phyloP scores from a whole-genome alignment of 2,888 invertebrate species.

The Taenaris catops region DNA sequence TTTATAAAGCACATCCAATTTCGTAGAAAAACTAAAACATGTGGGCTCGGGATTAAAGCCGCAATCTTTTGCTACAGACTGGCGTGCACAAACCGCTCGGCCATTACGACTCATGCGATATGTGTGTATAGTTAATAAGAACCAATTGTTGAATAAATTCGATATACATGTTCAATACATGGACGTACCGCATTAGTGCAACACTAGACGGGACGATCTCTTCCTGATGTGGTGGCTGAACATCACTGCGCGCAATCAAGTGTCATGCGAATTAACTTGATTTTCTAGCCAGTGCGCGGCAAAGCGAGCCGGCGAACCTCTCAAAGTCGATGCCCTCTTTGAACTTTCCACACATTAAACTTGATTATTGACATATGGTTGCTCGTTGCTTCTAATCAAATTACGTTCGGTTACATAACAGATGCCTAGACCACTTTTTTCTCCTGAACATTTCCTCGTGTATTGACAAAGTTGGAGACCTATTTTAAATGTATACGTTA shows the following conservation, averaged over 20 bases:
- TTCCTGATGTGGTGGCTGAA: slow-evolving; percentile 15
- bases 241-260: slow-evolving; percentile 36
- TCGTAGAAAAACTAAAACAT: too few relatives aligned
- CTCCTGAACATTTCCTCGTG: too few relatives aligned
- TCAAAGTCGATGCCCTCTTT: slow-evolving; percentile 54
- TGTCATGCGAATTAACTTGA: slow-evolving; percentile 49
- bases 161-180: slow-evolving; percentile 1
- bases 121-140: too few relatives aligned
- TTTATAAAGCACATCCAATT: too few relatives aligned
- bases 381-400: slow-evolving; percentile 29
- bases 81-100: too few relatives aligned
- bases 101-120: too few relatives aligned
- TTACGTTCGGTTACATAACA: slow-evolving; percentile 44
- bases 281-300: slow-evolving; percentile 56
- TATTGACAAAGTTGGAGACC: too few relatives aligned
- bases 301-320: slow-evolving; percentile 35
- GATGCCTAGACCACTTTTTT: too few relatives aligned
- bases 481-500: too few relatives aligned
- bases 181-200: slow-evolving; percentile 2
- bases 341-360: slow-evolving; percentile 73
- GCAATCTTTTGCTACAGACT: too few relatives aligned
- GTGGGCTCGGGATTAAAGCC: too few relatives aligned
- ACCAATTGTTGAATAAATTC: too few relatives aligned
- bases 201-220: slow-evolving; percentile 9
- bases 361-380: slow-evolving; percentile 65